These are phyloP conservation scores for Hyphantria cunea DNA, from an alignment of 1,140 invertebrate species.

Conservation along the genomic window DNA sequence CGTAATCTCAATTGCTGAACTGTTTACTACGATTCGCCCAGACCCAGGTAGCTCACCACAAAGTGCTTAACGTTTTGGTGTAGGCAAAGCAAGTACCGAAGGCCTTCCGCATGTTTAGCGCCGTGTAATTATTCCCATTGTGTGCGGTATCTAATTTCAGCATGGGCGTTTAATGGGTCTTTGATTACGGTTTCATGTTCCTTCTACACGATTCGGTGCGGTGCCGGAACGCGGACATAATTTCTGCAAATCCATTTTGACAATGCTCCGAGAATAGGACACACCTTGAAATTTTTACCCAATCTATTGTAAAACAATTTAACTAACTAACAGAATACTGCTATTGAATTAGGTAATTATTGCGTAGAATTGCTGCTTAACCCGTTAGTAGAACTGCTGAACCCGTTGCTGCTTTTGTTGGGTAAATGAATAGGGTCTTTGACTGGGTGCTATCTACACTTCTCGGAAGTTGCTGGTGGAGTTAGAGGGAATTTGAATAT, in stretches of 20 bases:
- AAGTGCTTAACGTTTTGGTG: constrained; percentile 18
- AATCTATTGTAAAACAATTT: constrained; percentile 40
- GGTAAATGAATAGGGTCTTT: no score
- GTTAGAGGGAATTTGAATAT: no score
- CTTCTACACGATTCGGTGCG: constrained; percentile 44
- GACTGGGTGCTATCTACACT: no score
- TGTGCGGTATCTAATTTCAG: constrained; percentile 47
- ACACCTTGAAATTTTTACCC: constrained; percentile 53
- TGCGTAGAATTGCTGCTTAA: no score
- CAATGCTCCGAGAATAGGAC: constrained; percentile 39
- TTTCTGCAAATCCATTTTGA: constrained; percentile 38
- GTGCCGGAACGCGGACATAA: constrained; percentile 51
- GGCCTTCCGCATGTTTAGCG: constrained; percentile 39
- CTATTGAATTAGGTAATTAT: no score
- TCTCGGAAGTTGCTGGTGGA: no score
- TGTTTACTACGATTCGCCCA: background rate
- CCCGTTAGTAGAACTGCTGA: no score
- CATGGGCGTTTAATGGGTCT: constrained; percentile 63
- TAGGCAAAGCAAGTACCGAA: constrained; percentile 30
- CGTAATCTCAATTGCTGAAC: no score
- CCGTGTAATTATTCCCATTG: constrained; percentile 41
- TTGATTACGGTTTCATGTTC: constrained; percentile 41
- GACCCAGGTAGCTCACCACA: constrained; percentile 2
- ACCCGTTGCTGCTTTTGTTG: no score
- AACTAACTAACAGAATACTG: background rate